Conservation (phyloP, 2,888 invertebrate genomes). For the Nycteola revayana region DNA sequence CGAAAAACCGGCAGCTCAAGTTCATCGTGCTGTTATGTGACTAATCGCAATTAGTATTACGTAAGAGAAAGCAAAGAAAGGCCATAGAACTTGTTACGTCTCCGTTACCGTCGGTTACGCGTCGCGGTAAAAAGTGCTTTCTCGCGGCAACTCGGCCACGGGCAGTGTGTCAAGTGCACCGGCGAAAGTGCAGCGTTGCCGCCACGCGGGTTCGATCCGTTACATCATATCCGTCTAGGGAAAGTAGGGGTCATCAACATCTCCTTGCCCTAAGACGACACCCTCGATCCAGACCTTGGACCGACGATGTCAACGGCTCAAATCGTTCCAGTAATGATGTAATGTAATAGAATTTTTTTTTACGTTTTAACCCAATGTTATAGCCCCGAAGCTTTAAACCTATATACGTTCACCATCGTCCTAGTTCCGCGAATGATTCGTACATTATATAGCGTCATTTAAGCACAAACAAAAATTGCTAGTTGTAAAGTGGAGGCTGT, state of each 20-base stretch:
- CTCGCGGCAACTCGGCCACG: slow-evolving; percentile 79
- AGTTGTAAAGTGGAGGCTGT: slow-evolving; percentile 57
- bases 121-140: slow-evolving; percentile 78
- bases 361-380: slow-evolving; percentile 9
- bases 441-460: slow-evolving; percentile 73
- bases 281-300: too few relatives aligned
- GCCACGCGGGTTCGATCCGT: slow-evolving; percentile 56
- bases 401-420: slow-evolving; percentile 49
- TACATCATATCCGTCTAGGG: slow-evolving; percentile 77
- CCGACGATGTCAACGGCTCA: too few relatives aligned
- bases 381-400: slow-evolving; percentile 21
- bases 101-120: slow-evolving; percentile 68
- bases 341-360: too few relatives aligned
- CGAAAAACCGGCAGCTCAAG: slow-evolving; percentile 48
- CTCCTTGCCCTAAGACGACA: slow-evolving; percentile 20
- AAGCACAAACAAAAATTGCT: slow-evolving; percentile 75
- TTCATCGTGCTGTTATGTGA: slow-evolving; percentile 68
- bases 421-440: slow-evolving; percentile 68
- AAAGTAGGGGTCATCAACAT: slow-evolving; percentile 73
- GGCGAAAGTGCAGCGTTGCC: slow-evolving; percentile 78
- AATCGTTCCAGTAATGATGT: too few relatives aligned
- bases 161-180: slow-evolving; percentile 81
- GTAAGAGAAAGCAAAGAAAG: slow-evolving; percentile 80
- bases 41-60: slow-evolving; percentile 72
- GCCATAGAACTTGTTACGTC: slow-evolving; percentile 69